Evolutionary conservation across 1,140 invertebrate species (phyloP), one percentile per base, ranked within the genome.

Genomic region (Sogatella furcifera): DNA sequence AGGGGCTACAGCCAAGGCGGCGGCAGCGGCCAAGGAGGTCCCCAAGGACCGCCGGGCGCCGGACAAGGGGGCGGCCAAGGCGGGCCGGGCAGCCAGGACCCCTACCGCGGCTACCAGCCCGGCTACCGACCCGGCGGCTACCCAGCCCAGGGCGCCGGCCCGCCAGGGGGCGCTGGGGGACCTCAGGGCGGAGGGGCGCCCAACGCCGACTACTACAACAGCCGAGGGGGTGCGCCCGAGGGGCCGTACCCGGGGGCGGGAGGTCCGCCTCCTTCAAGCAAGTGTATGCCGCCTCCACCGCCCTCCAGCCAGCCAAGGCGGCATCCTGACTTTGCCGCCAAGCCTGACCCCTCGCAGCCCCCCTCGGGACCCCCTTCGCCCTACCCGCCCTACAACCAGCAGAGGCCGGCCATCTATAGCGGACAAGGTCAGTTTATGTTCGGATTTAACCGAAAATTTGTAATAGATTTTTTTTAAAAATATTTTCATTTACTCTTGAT

Each of bases 241-340:
- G 15, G 15, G 19, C 52, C 56, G 44, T 43, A 28, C 31, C 62
- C 31, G n/a, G n/a, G n/a, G 52, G 69, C 65, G 15, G 55, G 70
- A 44, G 65, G 46, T n/a, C 41, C 38, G 13, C 57, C 59, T 28
- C 38, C 57, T 15, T 67, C 73, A 22, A 83, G 79, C 62, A 84
- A 83, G 70, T 79, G 77, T 61, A 84, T 84, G 82, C 82, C 82
- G 17, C 81, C 82, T 49, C 82, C 81, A 46, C 81, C 82, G 44
- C 82, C 81, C 52, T 76, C 78, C 28, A 78, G 78, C 55, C 85
- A 87, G 69, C 86, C 88, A 22, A 80, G 88, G 55, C 76, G 89
- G 67, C 89, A 90, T 77, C 89, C 88, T 46, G 89, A 91, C 74
- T 92, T 92, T 78, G 82, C 86, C 5, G 5, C 34, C 34, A 38